Conservation (phyloP, 1,140 invertebrate genomes). For the Nasonia vitripennis region DNA sequence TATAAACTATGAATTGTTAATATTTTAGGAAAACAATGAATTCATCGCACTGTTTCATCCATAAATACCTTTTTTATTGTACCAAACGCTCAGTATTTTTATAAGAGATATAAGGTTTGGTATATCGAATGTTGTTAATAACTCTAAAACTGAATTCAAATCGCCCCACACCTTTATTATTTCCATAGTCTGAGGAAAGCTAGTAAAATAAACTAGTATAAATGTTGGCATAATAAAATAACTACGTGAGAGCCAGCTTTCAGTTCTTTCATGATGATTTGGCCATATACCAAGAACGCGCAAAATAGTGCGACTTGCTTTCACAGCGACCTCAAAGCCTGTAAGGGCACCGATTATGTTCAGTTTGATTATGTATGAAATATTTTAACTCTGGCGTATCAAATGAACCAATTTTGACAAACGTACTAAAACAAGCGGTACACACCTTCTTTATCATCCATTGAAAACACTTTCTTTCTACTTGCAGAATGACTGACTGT, state of each 20-base stretch:
- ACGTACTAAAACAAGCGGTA: too few relatives aligned
- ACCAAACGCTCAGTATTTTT: conserved; percentile 45
- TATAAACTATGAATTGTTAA: conserved; percentile 21
- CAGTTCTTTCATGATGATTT: conserved; percentile 26
- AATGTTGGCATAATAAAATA: conserved; percentile 12
- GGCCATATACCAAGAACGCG: conserved; percentile 55
- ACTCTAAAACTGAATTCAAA: conserved; percentile 51
- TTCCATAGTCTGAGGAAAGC: conserved; percentile 50
- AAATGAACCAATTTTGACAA: too few relatives aligned
- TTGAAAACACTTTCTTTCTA: background rate
- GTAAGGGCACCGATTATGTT: background rate
- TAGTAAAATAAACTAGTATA: conserved; percentile 40
- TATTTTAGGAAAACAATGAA: background rate
- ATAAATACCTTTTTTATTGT: conserved; percentile 44
- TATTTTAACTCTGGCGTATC: too few relatives aligned
- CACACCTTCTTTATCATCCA: conserved; percentile 37
- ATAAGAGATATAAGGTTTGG: conserved; percentile 29
- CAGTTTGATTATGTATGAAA: too few relatives aligned
- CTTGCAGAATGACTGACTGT: background rate
- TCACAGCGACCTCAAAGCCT: conserved; percentile 53
- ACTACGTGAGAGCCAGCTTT: background rate
- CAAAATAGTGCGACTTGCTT: conserved; percentile 48
- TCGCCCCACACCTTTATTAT: conserved; percentile 47
- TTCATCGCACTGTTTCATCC: background rate
- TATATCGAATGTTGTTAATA: conserved; percentile 43